Evolutionary conservation across 1,140 invertebrate genomes (phyloP), one percentile per base, ranked within the genome.

Genomic region (Planococcus citri): DNA sequence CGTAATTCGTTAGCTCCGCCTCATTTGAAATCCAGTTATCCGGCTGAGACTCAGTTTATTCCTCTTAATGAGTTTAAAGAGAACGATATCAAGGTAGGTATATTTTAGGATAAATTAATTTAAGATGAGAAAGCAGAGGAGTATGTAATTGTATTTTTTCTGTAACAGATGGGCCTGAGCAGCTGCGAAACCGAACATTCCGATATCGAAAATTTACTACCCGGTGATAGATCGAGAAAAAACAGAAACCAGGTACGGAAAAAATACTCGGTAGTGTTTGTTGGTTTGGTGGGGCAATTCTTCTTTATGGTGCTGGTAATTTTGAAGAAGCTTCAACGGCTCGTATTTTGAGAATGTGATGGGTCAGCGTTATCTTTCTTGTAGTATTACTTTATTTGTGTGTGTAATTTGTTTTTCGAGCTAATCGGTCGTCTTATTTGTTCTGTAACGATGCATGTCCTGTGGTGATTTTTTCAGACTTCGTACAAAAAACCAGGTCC

Each of bases 11-110:
- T 95, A 68, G 88, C 88, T 72, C 88, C 86, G 21, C 90, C 92
- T 4, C 94, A 96, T 77, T 78, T 95, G 68, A 92, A 90, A 79
- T 91, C 90, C 72, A 88, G 90, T 0, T 95, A 96, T 80, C 89
- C 92, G 0, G 88, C 88, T 1, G 93, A 93, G 81, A 88, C 83
- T n/a, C 87, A 90, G 78, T 88, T 85, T 74, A 80, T 81, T 72
- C 75, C 75, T 72, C 78, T 81, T 21, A 68, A 72, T 57, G 74
- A 78, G 22, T 77, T 83, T 38, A 84, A 81, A 61, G 89, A 91
- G 73, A 87, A 91, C 57, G 87, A 89, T 74, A 84, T 91, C 29
- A 90, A 89, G 83, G 89, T 90, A 81, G 79, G 33, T 74, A 17
- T 4, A 51, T 51, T 51, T 12, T 3, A 27, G 21, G 68, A 57